phyloP scores from a whole-genome alignment of 2,797 vertebrate genomes.

The Rhincodon typus region DNA sequence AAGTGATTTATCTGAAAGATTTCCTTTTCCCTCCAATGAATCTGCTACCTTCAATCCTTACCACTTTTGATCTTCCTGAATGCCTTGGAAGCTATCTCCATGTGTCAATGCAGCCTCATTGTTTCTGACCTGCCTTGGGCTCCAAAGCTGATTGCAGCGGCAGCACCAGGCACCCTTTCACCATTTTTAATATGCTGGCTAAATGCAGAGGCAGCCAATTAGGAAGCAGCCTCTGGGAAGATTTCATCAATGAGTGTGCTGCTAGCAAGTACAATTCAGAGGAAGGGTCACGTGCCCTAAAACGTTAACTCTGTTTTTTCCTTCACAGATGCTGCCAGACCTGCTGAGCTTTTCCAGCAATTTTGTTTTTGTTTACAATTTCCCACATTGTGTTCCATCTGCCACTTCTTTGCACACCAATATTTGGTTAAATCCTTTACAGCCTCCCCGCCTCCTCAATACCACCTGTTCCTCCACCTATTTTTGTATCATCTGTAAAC shows the following conservation, averaged over 20 bases:
- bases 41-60: not conserved
- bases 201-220: not conserved
- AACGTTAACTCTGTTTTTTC: too few relatives aligned
- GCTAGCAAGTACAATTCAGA: not conserved
- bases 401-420: too few relatives aligned
- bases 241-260: too few relatives aligned
- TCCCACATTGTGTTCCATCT: too few relatives aligned
- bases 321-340: too few relatives aligned
- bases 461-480: too few relatives aligned
- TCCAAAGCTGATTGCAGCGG: not conserved
- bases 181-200: not conserved
- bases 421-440: too few relatives aligned
- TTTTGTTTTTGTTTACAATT: too few relatives aligned
- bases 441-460: too few relatives aligned
- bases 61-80: not conserved
- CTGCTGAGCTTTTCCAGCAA: too few relatives aligned
- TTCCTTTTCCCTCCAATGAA: not conserved
- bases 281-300: too few relatives aligned
- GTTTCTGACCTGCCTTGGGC: not conserved
- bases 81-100: not conserved
- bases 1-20: not conserved
- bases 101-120: not conserved
- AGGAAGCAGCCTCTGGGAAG: not conserved
- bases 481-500: too few relatives aligned
- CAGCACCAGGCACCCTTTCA: not conserved